Conservation (phyloP, 2,113 vertebrate genomes). For the Sceloporus tristichus region DNA sequence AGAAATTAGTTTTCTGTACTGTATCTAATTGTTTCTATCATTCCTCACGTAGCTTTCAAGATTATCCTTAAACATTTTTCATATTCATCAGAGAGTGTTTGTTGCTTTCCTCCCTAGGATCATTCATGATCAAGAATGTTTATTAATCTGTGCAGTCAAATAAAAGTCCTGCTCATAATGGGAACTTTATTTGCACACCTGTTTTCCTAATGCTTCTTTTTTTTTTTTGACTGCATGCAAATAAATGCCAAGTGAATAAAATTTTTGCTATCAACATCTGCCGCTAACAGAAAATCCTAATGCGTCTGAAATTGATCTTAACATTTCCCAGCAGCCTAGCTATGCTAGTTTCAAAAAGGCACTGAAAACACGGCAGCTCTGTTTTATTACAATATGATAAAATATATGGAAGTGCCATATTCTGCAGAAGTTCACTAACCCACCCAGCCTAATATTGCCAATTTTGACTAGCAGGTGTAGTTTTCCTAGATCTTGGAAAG, state of each 20-base stretch:
- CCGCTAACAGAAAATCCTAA: conserved; percentile 8
- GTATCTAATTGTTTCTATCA: conserved; percentile 24
- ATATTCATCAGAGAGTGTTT: conserved; percentile 33
- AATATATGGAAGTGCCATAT: neutral
- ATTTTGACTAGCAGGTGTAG: neutral
- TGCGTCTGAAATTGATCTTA: neutral
- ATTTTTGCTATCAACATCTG: conserved; percentile 26
- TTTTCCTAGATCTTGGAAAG: too few relatives aligned
- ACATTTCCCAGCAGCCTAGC: neutral
- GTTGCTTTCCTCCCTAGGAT: conserved; percentile 14
- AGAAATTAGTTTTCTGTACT: conserved; percentile 2
- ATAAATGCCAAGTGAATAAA: conserved; percentile 31
- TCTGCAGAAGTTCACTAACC: neutral
- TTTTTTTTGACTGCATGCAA: conserved; percentile 7
- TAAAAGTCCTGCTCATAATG: conserved; percentile 22
- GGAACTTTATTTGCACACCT: conserved; percentile 39
- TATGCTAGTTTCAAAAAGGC: neutral
- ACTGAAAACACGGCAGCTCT: neutral
- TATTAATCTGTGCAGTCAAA: conserved; percentile 40
- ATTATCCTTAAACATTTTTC: conserved; percentile 24
- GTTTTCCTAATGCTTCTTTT: conserved; percentile 34
- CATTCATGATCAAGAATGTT: conserved; percentile 21
- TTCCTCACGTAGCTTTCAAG: conserved; percentile 38
- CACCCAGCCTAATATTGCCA: too few relatives aligned
- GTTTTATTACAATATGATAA: neutral